Evolutionary conservation across 1,140 invertebrate species (phyloP), one percentile per base, ranked within the genome.

Genomic region (Drosophila novamexicana): DNA sequence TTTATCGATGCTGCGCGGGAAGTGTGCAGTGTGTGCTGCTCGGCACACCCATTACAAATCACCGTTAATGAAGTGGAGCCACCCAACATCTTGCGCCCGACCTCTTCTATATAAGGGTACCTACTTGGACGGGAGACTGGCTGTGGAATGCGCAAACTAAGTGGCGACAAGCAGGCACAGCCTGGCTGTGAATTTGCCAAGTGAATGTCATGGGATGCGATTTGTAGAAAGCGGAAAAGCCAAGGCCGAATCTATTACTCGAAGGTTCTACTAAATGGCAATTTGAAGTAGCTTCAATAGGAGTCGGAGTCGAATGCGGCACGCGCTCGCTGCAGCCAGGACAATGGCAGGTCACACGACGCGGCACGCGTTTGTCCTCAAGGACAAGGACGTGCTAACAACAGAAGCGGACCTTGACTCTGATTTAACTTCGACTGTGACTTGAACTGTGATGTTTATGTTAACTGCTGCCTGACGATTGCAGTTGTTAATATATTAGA

Each of bases 11-110:
- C 18, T 5, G 49, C 9, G 57, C 1, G n/a, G 9, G 4, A 34
- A 29, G 18, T 37, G 58, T 16, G 42, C 8, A 39, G 39, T 5
- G 66, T 29, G 32, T 42, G 18, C 34, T 32, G 39, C 56, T 36
- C 36, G 59, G 14, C 66, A 78, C 81, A 78, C 82, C 77, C 83
- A 88, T 75, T 80, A 75, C 84, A 81, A 88, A 78, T 89, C 84
- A 81, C 77, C 66, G 77, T 89, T 89, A 77, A 80, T 78, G 77
- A 72, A 75, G 66, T 63, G 54, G 61, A 75, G 40, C 61, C 40
- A 45, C 40, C 58, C 50, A 16, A 32, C 32, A 36, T 8, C 18
- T 7, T 40, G 10, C 2, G 14, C 34, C 34, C 52, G 14, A 54
- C 12, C 50, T 53, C 52, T 29, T 8, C 54, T 37, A n/a, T 34